These are phyloP conservation scores for Eupithecia abbreviata DNA, from an alignment of 2,888 invertebrate species.

Conservation along the genomic window DNA sequence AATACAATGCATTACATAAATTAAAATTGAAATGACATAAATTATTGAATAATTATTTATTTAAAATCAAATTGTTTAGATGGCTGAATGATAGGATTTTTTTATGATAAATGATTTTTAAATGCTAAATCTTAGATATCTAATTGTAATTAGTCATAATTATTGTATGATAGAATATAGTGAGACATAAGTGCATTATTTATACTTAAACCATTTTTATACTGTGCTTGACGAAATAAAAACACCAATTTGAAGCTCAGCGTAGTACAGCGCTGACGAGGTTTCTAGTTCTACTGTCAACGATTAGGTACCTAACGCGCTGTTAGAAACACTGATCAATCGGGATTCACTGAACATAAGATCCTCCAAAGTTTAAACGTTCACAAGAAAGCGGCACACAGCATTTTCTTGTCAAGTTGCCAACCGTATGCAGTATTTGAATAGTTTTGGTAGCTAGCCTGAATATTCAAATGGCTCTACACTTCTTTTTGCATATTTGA, in stretches of 20 bases:
- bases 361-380: neutral
- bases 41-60: too few species aligned
- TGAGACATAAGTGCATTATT: too few species aligned
- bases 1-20: too few species aligned
- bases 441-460: neutral
- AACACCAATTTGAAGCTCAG: neutral
- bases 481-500: neutral
- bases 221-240: too few species aligned
- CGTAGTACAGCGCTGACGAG: neutral
- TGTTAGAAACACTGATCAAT: neutral
- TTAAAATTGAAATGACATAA: too few species aligned
- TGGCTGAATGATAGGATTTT: too few species aligned
- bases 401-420: constrained; percentile 2
- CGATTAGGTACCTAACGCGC: neutral
- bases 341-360: neutral
- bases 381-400: neutral
- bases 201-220: too few species aligned
- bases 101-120: too few species aligned
- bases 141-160: too few species aligned
- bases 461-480: neutral
- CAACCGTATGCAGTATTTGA: neutral
- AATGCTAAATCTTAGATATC: too few species aligned
- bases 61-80: too few species aligned
- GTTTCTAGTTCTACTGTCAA: neutral
- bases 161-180: too few species aligned